These are phyloP conservation scores for Sebastes vulpes DNA, from an alignment of 2,797 vertebrate genomes.

Conservation along the genomic window DNA sequence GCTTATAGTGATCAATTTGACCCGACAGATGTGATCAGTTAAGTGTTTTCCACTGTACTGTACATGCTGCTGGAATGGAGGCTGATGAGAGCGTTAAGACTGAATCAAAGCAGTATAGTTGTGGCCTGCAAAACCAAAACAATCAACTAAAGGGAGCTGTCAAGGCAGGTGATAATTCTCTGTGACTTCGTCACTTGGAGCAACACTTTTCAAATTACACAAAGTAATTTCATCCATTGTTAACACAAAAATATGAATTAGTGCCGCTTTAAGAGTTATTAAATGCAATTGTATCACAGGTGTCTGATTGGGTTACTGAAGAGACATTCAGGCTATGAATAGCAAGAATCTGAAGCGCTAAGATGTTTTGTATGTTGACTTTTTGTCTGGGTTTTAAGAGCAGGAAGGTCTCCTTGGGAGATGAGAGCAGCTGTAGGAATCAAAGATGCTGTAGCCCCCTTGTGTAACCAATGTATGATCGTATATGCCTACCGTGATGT, in stretches of 20 bases:
- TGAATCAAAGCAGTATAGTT: neutral
- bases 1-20: no score
- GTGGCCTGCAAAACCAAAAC: neutral
- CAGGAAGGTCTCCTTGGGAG: conserved; percentile 42
- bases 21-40: no score
- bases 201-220: neutral
- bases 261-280: neutral
- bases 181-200: neutral
- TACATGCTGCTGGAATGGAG: neutral
- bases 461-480: conserved; percentile 67
- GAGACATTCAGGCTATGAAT: neutral
- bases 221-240: neutral
- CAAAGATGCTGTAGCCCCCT: conserved; percentile 41
- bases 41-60: neutral
- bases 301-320: neutral
- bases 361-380: neutral
- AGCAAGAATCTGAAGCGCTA: neutral
- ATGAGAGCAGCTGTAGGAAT: conserved; percentile 56
- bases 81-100: neutral
- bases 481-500: conserved; percentile 51
- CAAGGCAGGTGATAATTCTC: neutral
- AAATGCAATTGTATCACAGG: neutral
- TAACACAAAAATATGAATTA: neutral
- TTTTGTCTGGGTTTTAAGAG: conserved; percentile 20
- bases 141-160: neutral